Percentiles rank a stretch among this genome's conserved stretches.
phyloP scores from a whole-genome alignment of 1,140 invertebrate species.

The Eumaeus atala region DNA sequence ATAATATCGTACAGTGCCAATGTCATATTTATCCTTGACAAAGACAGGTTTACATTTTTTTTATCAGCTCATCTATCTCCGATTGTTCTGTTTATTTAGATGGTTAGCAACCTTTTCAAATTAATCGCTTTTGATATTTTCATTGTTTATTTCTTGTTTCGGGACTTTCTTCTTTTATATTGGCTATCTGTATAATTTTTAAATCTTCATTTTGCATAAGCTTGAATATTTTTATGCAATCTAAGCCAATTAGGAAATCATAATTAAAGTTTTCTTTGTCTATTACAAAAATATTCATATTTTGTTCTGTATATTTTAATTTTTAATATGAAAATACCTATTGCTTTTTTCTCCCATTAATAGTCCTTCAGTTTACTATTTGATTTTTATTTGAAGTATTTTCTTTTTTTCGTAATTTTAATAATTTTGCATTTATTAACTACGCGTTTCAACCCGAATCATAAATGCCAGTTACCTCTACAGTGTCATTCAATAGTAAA shows the following conservation, averaged over 20 bases:
- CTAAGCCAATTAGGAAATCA: not conserved
- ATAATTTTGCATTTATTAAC: slow-evolving; percentile 30
- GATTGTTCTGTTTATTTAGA: too few relatives aligned
- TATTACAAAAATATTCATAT: not conserved
- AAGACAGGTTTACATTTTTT: too few relatives aligned
- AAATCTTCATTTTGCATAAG: not conserved
- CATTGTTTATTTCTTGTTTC: too few relatives aligned
- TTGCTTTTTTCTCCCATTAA: slow-evolving; percentile 17
- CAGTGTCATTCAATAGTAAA: slow-evolving; percentile 28
- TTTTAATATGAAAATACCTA: not conserved
- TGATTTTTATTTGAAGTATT: slow-evolving; percentile 9
- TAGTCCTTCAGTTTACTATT: slow-evolving; percentile 14
- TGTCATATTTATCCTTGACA: too few relatives aligned
- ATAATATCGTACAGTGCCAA: too few relatives aligned
- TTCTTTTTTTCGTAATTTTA: not conserved
- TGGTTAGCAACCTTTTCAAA: too few relatives aligned
- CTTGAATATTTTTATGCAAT: not conserved
- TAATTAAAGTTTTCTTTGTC: not conserved
- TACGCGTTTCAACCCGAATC: slow-evolving; percentile 30
- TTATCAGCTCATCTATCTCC: too few relatives aligned
- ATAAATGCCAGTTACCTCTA: slow-evolving; percentile 28
- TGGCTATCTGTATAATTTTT: not conserved
- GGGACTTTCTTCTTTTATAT: not conserved
- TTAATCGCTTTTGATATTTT: too few relatives aligned
- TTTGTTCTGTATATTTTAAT: not conserved